Evolutionary conservation across 2,113 vertebrate genomes (phyloP), one percentile per base, ranked within the genome.

Genomic region (Hippocampus zosterae): DNA sequence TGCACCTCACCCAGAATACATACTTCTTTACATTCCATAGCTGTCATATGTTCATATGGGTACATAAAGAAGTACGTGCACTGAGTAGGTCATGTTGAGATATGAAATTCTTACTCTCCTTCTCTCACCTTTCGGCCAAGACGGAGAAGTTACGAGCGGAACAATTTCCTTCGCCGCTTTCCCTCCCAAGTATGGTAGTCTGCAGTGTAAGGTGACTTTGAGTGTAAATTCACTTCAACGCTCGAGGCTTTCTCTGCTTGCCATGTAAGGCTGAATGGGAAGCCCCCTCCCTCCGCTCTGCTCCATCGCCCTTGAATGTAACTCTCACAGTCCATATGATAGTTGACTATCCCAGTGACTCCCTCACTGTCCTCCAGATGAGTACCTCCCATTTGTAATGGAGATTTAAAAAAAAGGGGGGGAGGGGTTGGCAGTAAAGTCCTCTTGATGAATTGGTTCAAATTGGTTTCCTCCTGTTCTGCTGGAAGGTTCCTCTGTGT

Each of bases 1-100:
- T 57, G 67, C 84, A 90, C 96, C 96, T 93, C 88, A 87, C 95
- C 94, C 94, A 94, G 95, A 98, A 98, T 98, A 98, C 97, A 98
- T 98, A 99, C 97, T 99, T 99, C 97, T 99, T 99, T 99, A 99
- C 97, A 99, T 99, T 99, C 97, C 97, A 99, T 98, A 99, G 96
- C 93, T 95, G 90, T 94, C 87, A 90, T 96, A 98, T 95, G 93
- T 97, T 94, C 97, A 98, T 98, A 98, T 99, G 97, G 97, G 96
- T 95, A 98, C 94, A 98, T 98, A 99, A 98, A 98, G 96, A 99
- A 99, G 97, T 99, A 99, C 97, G 97, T 98, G 89, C 94, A 94
- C 96, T 90, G 93, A 91, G 93, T 92, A 96, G 95, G 95, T 91
- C 90, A 88, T 87, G 74, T 78, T 77, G 81, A 65, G 71, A 78